Evolutionary conservation across 2,888 invertebrate species (phyloP).

Genomic region (Sipha maydis): DNA sequence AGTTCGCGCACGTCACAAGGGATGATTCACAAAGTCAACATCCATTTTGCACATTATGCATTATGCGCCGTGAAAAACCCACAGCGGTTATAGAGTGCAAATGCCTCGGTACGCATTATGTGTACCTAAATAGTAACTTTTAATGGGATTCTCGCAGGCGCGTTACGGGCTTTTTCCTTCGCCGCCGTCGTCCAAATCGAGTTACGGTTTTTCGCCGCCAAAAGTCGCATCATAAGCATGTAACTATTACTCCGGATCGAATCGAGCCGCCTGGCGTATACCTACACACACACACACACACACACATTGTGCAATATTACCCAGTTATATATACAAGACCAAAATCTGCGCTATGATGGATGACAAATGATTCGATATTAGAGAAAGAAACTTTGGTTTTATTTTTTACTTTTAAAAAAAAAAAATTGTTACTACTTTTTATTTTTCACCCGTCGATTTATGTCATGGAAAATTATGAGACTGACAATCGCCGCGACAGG

Average conservation of each 20-base stretch:
- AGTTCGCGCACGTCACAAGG: background rate
- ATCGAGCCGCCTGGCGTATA: background rate
- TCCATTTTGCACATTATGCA: conserved; percentile 19
- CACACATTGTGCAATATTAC: too few relatives aligned
- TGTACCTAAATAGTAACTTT: conserved; percentile 61
- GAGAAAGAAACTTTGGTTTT: background rate
- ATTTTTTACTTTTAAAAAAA: background rate
- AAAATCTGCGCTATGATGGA: conserved; percentile 41
- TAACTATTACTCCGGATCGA: background rate
- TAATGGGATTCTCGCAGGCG: background rate
- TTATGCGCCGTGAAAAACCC: background rate
- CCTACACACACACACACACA: background rate
- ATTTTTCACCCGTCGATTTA: conserved; percentile 25
- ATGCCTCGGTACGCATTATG: background rate
- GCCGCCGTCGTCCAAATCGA: background rate
- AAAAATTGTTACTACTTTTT: background rate
- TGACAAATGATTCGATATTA: background rate
- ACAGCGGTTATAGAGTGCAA: background rate
- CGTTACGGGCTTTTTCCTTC: conserved; percentile 16
- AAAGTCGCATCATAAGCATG: background rate
- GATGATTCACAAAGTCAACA: background rate
- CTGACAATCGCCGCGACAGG: background rate
- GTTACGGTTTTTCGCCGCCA: too few relatives aligned
- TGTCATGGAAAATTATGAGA: conserved; percentile 11
- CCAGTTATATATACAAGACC: background rate